Conservation (phyloP, 2,888 invertebrate genomes). For the Clostera curtula region DNA sequence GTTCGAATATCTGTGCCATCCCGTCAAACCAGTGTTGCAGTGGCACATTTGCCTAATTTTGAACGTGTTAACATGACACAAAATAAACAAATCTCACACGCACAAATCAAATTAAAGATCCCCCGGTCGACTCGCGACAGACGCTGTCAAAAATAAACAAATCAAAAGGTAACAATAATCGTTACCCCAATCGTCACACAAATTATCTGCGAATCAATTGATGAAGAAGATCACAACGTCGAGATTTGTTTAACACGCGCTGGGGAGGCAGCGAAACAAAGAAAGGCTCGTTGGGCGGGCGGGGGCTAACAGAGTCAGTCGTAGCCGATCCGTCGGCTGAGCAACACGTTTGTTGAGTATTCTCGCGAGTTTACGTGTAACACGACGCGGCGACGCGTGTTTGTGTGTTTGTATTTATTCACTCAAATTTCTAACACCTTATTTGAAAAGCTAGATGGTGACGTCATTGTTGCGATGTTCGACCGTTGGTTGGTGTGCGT, state of each 20-base stretch:
- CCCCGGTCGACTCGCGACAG: background rate
- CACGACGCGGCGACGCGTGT: constrained; percentile 35
- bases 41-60: too few species aligned
- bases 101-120: background rate
- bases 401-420: constrained; percentile 29
- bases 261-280: constrained; percentile 65
- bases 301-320: constrained; percentile 52
- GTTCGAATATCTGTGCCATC: too few species aligned
- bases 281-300: constrained; percentile 62
- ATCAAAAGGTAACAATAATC: constrained; percentile 18
- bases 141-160: constrained; percentile 1
- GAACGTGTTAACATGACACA: too few species aligned
- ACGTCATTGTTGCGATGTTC: constrained; percentile 31
- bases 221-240: constrained; percentile 60
- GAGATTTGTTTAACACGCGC: constrained; percentile 43
- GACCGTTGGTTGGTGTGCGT: constrained; percentile 18
- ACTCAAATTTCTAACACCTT: constrained; percentile 10
- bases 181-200: constrained; percentile 3
- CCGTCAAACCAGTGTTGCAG: too few species aligned
- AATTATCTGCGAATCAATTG: constrained; percentile 44
- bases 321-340: constrained; percentile 47
- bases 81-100: background rate
- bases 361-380: constrained; percentile 14
- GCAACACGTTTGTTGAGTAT: constrained; percentile 25
- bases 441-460: constrained; percentile 13